These are phyloP conservation scores for Coluber constrictor DNA, from an alignment of 2,797 vertebrate species.

Conservation along the genomic window DNA sequence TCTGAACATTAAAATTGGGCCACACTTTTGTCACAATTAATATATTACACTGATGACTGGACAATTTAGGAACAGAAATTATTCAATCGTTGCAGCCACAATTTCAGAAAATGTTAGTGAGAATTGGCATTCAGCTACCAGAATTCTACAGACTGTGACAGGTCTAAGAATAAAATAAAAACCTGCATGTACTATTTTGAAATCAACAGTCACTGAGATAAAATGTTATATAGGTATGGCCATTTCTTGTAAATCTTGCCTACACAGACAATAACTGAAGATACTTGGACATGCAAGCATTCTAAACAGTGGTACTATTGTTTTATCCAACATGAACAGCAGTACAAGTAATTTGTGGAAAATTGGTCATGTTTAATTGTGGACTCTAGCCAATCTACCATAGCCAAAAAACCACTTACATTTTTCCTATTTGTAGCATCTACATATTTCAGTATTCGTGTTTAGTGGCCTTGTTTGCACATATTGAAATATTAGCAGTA, in stretches of 20 bases:
- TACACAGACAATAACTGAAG: background rate
- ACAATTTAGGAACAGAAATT: background rate
- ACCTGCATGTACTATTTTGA: background rate
- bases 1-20: background rate
- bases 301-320: background rate
- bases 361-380: background rate
- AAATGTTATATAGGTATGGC: background rate
- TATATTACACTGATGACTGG: background rate
- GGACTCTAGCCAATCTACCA: background rate
- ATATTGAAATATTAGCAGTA: background rate
- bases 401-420: background rate
- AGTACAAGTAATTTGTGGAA: background rate
- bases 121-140: background rate
- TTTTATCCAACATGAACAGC: background rate
- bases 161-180: background rate
- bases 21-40: background rate
- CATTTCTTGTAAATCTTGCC: background rate
- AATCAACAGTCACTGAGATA: background rate
- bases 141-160: background rate
- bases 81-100: background rate
- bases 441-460: background rate
- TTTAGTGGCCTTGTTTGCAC: background rate
- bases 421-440: background rate
- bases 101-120: conserved; percentile 2
- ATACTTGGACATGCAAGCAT: background rate